phyloP scores from a whole-genome alignment of 1,140 invertebrate genomes.

The Halictus rubicundus region DNA sequence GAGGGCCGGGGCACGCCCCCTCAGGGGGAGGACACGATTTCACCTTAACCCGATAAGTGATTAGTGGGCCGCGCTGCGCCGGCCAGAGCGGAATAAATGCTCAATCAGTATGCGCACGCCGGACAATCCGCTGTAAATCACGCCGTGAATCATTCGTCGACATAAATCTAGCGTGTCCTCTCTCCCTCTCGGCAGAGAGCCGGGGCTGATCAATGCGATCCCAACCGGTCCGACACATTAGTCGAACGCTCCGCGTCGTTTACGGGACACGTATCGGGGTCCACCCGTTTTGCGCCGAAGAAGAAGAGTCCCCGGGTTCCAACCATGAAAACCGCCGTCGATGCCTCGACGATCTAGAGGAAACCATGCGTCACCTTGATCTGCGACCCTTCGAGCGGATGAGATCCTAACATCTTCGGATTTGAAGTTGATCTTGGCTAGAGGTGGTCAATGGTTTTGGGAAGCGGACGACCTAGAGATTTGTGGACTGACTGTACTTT shows the following conservation, averaged over 20 bases:
- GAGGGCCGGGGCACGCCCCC: neutral
- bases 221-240: slow-evolving; percentile 55
- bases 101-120: slow-evolving; percentile 65
- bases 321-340: slow-evolving; percentile 45
- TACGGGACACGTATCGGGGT: slow-evolving; percentile 48
- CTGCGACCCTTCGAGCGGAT: slow-evolving; percentile 9
- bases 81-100: slow-evolving; percentile 62
- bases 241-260: slow-evolving; percentile 56
- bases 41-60: slow-evolving; percentile 68
- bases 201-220: slow-evolving; percentile 49
- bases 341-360: slow-evolving; percentile 47
- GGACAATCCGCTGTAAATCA: slow-evolving; percentile 71
- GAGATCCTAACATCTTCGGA: neutral
- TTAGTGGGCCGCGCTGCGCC: slow-evolving; percentile 41
- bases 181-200: neutral
- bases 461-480: too few relatives aligned
- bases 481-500: too few relatives aligned
- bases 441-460: too few relatives aligned
- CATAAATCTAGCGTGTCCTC: slow-evolving; percentile 62
- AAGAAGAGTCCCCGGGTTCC: slow-evolving; percentile 13
- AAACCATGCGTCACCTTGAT: slow-evolving; percentile 52
- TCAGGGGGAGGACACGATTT: slow-evolving; percentile 39
- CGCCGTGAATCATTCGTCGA: slow-evolving; percentile 68
- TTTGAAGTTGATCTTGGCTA: neutral
- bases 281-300: neutral